Base-by-base conservation (phyloP, 2,888 invertebrate species). In the Oxyteleia sp. region DNA sequence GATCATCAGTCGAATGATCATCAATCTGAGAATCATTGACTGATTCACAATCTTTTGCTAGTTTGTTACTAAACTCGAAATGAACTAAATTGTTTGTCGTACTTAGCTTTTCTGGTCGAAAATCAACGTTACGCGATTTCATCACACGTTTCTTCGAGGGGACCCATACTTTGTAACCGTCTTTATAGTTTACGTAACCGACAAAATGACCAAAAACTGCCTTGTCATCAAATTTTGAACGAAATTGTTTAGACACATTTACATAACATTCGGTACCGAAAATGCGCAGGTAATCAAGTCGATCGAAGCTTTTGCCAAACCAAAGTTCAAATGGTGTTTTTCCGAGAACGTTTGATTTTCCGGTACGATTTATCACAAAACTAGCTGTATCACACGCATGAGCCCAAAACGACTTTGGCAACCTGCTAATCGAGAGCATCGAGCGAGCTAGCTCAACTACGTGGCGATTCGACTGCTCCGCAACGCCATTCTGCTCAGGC, bases 231-330 rank as follows among this genome's bases (percentile, higher is more conserved):
- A 69, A 82, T 53, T 82, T 75, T 4, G n/a, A 8, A 11, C 75
- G 68, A 29, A 82, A 85, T 20, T 72, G 41, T 57, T 84, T 84
- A 8, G 75, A 76, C 0, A 85, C 47, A 41, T 84, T 71, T 0
- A 85, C 74, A 13, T 74, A 81, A 15, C 53, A 66, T 59, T 80
- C 80, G 18, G 68, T 51, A 2, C 61, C 66, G n/a, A 66, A 80
- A 23, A 80, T 72, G 26, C 84, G 68, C 53, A 84, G 23, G 43
- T 79, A 68, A 63, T 85, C 49, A 26, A 85, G 80, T 11, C 81
- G 51, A 23, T 80, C 26, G 26, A 82, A 82, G 11, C 11, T n/a
- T 49, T 45, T 82, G 2, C 72, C 66, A 10, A 55, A 32, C 84
- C 75, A 78, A 11, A 84, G 11, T 38, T 81, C 75, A n/a, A 80